phyloP scores from a whole-genome alignment of 2,797 vertebrate genomes.

The Gymnocypris eckloni region DNA sequence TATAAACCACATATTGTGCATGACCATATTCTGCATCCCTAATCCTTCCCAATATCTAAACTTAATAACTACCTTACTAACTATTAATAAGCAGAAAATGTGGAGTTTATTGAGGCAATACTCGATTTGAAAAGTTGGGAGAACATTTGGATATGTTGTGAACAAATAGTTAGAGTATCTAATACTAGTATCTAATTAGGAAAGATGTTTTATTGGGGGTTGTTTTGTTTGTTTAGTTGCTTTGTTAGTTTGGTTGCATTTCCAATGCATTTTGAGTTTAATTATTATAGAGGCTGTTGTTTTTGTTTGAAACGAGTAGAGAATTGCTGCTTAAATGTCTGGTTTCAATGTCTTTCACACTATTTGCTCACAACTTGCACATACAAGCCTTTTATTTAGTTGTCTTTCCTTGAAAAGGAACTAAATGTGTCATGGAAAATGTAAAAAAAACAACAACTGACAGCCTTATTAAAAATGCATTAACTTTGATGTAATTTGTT shows the following conservation, averaged over 20 bases:
- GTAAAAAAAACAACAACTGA: not conserved
- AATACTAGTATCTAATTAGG: too few relatives aligned
- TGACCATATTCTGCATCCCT: too few relatives aligned
- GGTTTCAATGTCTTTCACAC: not conserved
- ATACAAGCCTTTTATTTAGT: not conserved
- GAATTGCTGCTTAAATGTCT: not conserved
- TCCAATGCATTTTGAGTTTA: not conserved
- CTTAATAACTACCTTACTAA: too few relatives aligned
- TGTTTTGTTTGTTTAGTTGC: not conserved
- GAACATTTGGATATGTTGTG: too few relatives aligned
- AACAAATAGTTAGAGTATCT: too few relatives aligned
- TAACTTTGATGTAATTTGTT: not conserved
- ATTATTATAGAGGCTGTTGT: not conserved
- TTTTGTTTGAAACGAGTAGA: not conserved
- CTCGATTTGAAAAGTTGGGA: too few relatives aligned
- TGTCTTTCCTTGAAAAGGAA: not conserved
- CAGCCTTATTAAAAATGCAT: not conserved
- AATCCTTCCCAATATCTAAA: too few relatives aligned
- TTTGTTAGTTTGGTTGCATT: not conserved
- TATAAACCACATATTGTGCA: too few relatives aligned
- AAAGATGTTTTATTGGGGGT: not conserved
- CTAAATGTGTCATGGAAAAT: not conserved
- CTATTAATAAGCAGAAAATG: too few relatives aligned
- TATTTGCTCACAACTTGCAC: not conserved
- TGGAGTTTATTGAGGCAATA: too few relatives aligned